A percentile compares a stretch with the other conserved stretches of the same genome.
These are phyloP conservation scores for Diadophis punctatus DNA, from an alignment of 2,113 vertebrate species.

Conservation along the genomic window DNA sequence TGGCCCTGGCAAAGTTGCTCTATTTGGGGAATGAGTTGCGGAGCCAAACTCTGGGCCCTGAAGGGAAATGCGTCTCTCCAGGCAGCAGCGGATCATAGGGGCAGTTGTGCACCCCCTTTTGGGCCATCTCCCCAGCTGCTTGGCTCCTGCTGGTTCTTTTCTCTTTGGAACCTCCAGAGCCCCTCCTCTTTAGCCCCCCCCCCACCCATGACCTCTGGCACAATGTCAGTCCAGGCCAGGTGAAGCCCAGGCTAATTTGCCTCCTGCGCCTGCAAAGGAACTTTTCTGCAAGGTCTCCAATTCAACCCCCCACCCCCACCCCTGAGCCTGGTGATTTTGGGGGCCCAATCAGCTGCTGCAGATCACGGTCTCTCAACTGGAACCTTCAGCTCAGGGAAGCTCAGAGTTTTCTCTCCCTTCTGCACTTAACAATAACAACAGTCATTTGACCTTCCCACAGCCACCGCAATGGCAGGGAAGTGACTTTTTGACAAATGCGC, in stretches of 20 bases:
- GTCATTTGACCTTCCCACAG: conserved; percentile 67
- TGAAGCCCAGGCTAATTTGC: too few species aligned
- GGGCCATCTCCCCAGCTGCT: not conserved
- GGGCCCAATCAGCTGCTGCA: conserved; percentile 58
- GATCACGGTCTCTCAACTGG: conserved; percentile 71
- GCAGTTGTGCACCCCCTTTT: not conserved
- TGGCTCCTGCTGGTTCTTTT: not conserved
- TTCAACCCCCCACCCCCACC: not conserved
- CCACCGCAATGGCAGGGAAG: conserved; percentile 57
- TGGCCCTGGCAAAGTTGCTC: not conserved
- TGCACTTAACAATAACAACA: conserved; percentile 62
- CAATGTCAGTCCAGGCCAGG: not conserved
- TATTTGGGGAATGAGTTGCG: not conserved
- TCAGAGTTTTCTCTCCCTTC: conserved; percentile 61
- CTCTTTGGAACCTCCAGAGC: not conserved
- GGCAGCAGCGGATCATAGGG: not conserved
- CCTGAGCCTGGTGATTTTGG: not conserved
- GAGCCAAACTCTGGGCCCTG: not conserved
- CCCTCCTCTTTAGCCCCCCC: not conserved
- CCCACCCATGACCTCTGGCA: not conserved
- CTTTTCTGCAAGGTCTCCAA: not conserved
- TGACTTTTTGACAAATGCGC: conserved; percentile 66
- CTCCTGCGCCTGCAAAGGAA: not conserved
- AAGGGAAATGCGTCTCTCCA: not conserved
- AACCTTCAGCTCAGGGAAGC: conserved; percentile 66